A percentile compares a stretch with the other conserved stretches of the same genome.
Evolutionary conservation across 2,113 vertebrate species (phyloP).

Genomic region (Nannobrachium achirus): DNA sequence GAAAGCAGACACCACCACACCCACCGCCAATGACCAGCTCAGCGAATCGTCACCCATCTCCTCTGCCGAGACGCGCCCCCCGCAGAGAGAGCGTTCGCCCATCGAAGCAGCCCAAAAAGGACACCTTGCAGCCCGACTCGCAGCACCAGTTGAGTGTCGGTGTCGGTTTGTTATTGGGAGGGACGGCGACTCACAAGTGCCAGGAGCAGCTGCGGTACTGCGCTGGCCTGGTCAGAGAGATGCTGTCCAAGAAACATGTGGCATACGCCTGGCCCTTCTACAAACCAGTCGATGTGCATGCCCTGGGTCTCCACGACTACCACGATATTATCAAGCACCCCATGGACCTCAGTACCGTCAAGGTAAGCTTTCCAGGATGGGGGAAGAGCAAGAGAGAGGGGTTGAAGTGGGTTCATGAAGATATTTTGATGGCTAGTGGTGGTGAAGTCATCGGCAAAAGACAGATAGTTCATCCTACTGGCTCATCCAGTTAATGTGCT

Average conservation of each 20-base stretch:
- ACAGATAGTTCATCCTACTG: no score
- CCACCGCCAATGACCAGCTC: conserved; percentile 90
- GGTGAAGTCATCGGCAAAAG: no score
- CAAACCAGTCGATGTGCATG: conserved; percentile 88
- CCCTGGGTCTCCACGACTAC: conserved; percentile 91
- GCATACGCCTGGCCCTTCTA: conserved; percentile 94
- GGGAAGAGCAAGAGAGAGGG: no score
- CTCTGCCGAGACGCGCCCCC: conserved; percentile 77
- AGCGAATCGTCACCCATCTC: conserved; percentile 86
- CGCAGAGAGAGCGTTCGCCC: conserved; percentile 85
- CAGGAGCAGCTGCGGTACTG: conserved; percentile 89
- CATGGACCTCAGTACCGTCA: conserved; percentile 93
- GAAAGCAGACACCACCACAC: conserved; percentile 95
- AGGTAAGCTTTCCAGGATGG: conserved; percentile 84
- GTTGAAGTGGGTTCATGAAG: no score
- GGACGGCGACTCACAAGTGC: conserved; percentile 61
- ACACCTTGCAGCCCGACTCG: conserved; percentile 82
- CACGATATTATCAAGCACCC: conserved; percentile 94
- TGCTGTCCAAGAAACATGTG: conserved; percentile 91
- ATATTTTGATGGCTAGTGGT: no score
- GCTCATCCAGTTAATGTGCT: no score
- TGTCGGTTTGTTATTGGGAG: neutral
- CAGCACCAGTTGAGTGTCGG: conserved; percentile 75
- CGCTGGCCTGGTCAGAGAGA: conserved; percentile 85
- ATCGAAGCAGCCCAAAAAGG: conserved; percentile 85